These are phyloP conservation scores for Gadopsis bispinosus DNA, from an alignment of 2,797 vertebrate species.

Conservation along the genomic window DNA sequence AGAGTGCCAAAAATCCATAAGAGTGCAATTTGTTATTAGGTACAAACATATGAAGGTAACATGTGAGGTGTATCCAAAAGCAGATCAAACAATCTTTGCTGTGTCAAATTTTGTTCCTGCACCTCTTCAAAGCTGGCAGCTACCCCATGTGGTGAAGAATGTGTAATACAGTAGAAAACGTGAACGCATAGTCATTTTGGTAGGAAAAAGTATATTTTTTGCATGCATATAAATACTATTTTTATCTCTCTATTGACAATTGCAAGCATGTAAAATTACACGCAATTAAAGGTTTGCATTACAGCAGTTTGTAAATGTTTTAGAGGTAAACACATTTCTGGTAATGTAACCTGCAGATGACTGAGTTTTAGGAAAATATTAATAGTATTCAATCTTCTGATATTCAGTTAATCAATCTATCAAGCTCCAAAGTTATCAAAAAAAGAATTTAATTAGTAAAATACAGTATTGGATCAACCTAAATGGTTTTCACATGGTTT, in stretches of 20 bases:
- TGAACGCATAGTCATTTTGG: constrained; percentile 32
- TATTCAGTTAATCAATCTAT: background rate
- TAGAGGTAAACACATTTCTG: constrained; percentile 22
- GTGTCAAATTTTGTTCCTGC: constrained; percentile 36
- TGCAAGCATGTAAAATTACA: constrained; percentile 27
- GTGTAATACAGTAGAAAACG: constrained; percentile 55
- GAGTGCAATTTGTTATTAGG: constrained; percentile 27
- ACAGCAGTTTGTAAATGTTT: constrained; percentile 16
- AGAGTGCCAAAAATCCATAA: background rate
- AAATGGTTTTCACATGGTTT: background rate
- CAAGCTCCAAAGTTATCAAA: background rate
- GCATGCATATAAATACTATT: constrained; percentile 38
- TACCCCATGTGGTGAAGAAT: constrained; percentile 71
- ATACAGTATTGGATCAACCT: background rate
- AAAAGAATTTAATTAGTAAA: background rate
- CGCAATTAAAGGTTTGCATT: constrained; percentile 17
- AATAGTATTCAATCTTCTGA: background rate
- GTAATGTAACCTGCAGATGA: constrained; percentile 7
- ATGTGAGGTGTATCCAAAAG: constrained; percentile 41
- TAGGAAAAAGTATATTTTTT: constrained; percentile 25
- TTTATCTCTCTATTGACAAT: constrained; percentile 17
- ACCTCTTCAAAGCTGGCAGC: constrained; percentile 74
- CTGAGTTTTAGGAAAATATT: constrained; percentile 4
- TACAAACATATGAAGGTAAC: constrained; percentile 17
- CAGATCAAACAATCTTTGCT: constrained; percentile 19